Conservation (phyloP, 2,797 vertebrate species). For the Phataginus tetradactyla region DNA sequence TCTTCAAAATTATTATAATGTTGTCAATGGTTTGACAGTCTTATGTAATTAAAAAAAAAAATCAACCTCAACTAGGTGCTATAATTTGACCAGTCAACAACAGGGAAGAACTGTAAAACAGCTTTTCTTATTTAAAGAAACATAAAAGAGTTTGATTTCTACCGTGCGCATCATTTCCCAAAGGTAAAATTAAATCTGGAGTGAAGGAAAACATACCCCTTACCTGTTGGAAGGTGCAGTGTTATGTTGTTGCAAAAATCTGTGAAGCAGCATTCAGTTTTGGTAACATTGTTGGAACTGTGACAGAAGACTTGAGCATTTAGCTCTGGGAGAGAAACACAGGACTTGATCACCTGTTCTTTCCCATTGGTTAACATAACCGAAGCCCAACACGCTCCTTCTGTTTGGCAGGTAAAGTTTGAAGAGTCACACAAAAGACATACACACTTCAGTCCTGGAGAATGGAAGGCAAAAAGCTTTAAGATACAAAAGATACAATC, state of each 20-base stretch:
- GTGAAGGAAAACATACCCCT: constrained; percentile 47
- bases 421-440: constrained; percentile 93
- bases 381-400: constrained; percentile 97
- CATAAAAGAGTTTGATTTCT: constrained; percentile 20
- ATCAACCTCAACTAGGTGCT: neutral
- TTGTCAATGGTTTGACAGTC: constrained; percentile 44
- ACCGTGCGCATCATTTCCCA: neutral
- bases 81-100: constrained; percentile 18
- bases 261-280: constrained; percentile 96
- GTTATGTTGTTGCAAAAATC: constrained; percentile 99
- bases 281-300: constrained; percentile 94
- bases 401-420: constrained; percentile 96
- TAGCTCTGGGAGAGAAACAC: constrained; percentile 92
- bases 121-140: constrained; percentile 60
- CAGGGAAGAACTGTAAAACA: neutral
- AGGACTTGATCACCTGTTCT: constrained; percentile 94
- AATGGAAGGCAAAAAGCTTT: constrained; percentile 45
- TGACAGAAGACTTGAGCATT: constrained; percentile 96
- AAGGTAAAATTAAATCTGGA: constrained; percentile 15
- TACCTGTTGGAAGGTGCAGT: constrained; percentile 92
- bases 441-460: constrained; percentile 92
- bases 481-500: neutral
- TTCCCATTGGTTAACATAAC: constrained; percentile 95
- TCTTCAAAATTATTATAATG: constrained; percentile 9
- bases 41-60: neutral